Evolutionary conservation across 2,888 invertebrate species (phyloP), one percentile per base, ranked within the genome.

Genomic region (Drosophila neutralis): DNA sequence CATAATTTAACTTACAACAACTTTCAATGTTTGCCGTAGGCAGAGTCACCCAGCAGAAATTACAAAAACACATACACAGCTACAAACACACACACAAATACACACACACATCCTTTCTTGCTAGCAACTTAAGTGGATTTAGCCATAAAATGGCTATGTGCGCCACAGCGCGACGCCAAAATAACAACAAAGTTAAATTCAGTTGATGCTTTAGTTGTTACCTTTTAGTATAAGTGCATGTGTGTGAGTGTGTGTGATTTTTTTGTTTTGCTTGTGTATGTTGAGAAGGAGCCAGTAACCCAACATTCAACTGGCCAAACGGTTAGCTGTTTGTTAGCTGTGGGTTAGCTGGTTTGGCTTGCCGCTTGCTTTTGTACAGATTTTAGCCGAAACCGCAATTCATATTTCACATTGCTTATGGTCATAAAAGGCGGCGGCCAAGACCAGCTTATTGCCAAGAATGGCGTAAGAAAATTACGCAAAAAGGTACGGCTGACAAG

Each of bases 1-100:
- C 84, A 88, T 88, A 84, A 87, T 83, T 87, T 88, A 87, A 87
- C 84, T 88, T 87, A 83, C 88, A 88, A 87, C 87, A 87, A 88
- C 83, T 82, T 88, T 86, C 88, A 87, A 87, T 88, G 73, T 61
- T 66, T 53, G 63, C 73, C 76, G 64, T 66, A 60, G 68, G 60
- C 62, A 71, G 53, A 49, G 70, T 73, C 51, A 73, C 42, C 56
- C 76, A 66, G 80, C 76, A 65, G 59, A 76, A 71, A 70, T 76
- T 76, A 73, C 78, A 64, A 68, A 70, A 64, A 48, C 62, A 76
- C 48, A 59, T 49, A 38, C 49, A 45, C 21, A 45, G 21, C 45
- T 24, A 48, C 49, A 48, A 11, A 56, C 36, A 64, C 35, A 60
- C 24, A 51, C 56, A 35, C 38, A 48, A 35, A 33, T 40, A 45